Percentiles rank a stretch among this genome's conserved stretches.
Evolutionary conservation across 53 echinoderm and acorn worm species (phyloP).

Genomic region (Echinarachnius parma): DNA sequence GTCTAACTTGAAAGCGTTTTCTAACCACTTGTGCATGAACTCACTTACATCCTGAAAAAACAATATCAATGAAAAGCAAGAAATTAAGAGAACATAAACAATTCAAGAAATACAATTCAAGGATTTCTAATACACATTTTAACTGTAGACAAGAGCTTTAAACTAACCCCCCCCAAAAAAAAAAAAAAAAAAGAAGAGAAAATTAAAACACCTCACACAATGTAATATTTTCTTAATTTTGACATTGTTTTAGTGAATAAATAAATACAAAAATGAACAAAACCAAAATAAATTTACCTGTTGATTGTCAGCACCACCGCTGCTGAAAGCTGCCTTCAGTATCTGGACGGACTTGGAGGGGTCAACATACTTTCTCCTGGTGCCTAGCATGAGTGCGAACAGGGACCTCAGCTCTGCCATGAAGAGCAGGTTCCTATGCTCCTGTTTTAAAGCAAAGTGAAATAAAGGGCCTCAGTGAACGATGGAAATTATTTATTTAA

Average conservation of each 20-base stretch:
- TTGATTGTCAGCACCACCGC: constrained; percentile 79
- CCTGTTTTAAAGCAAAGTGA: constrained; percentile 22
- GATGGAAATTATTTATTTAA: too few species aligned
- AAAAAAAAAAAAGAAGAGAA: too few species aligned
- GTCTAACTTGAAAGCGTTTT: constrained; percentile 95
- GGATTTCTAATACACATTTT: too few species aligned
- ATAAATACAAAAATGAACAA: neutral
- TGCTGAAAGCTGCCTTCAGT: constrained; percentile 85
- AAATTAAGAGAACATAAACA: too few species aligned
- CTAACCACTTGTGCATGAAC: constrained; percentile 98
- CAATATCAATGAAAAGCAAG: too few species aligned
- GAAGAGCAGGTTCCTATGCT: constrained; percentile 84
- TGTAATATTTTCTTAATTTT: too few species aligned
- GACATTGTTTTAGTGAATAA: too few species aligned
- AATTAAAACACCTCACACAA: too few species aligned
- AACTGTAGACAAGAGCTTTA: too few species aligned
- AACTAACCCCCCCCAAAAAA: too few species aligned
- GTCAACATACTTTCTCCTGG: constrained; percentile 94
- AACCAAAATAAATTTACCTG: constrained; percentile 48
- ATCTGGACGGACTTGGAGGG: constrained; percentile 94
- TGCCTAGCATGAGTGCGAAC: constrained; percentile 95
- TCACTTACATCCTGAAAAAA: constrained; percentile 90
- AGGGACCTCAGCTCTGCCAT: constrained; percentile 93
- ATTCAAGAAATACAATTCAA: too few species aligned
- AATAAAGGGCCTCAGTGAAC: neutral